These are phyloP conservation scores for Lytechinus variegatus DNA, from an alignment of 35 echinoderm and acorn worm genomes.

Conservation along the genomic window DNA sequence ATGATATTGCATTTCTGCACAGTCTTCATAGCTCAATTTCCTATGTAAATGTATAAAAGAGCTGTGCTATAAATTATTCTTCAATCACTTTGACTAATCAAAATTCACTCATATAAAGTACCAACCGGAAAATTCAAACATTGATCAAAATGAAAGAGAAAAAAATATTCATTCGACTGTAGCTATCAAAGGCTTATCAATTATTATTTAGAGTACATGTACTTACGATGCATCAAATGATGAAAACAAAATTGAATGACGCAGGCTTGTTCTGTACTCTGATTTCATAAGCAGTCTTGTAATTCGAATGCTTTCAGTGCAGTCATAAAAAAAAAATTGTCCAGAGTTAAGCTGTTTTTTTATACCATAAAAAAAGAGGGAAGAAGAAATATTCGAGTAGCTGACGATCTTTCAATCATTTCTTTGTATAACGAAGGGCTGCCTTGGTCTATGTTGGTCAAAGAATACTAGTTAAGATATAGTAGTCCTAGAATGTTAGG, in stretches of 20 bases:
- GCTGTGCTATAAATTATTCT: not conserved
- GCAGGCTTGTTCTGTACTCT: not conserved
- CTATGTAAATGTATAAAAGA: not conserved
- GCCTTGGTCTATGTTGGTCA: not conserved
- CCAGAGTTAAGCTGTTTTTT: not conserved
- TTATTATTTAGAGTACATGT: not conserved
- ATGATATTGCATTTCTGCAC: not conserved
- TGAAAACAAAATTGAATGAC: not conserved
- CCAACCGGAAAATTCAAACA: not conserved
- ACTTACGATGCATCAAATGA: not conserved
- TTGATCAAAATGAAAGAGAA: not conserved
- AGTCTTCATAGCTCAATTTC: not conserved
- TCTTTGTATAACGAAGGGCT: not conserved
- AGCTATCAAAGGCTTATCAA: not conserved
- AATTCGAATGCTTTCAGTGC: not conserved
- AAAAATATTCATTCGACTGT: not conserved
- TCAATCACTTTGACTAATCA: not conserved
- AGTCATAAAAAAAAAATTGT: not conserved
- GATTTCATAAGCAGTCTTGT: not conserved
- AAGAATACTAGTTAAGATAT: not conserved
- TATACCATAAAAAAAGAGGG: not conserved
- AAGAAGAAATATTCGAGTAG: not conserved
- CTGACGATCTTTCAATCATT: constrained; percentile 7
- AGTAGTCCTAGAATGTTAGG: not conserved
- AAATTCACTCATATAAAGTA: not conserved